These are phyloP conservation scores for Crocidura indochinensis DNA, from an alignment of 2,797 vertebrate genomes.

Conservation along the genomic window DNA sequence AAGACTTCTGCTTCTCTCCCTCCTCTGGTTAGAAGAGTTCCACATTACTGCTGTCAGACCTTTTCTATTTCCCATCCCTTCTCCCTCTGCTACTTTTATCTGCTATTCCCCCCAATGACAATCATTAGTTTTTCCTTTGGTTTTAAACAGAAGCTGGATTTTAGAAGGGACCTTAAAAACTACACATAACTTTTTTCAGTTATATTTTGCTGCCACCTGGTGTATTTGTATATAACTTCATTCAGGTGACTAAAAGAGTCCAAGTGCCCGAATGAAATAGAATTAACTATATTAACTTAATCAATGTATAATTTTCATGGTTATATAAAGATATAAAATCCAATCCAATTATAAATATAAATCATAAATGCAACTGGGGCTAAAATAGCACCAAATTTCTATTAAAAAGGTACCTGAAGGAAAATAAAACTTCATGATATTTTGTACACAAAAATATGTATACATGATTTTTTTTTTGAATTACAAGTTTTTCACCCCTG, in stretches of 20 bases:
- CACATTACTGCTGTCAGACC: background rate
- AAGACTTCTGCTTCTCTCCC: background rate
- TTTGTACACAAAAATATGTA: background rate
- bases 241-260: background rate
- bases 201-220: constrained; percentile 53
- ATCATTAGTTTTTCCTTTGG: background rate
- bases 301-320: background rate
- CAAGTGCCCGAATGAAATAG: background rate
- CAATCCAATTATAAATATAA: background rate
- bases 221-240: background rate
- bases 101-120: background rate
- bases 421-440: background rate
- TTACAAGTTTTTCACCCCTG: no score
- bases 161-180: background rate
- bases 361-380: background rate
- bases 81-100: background rate
- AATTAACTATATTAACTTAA: background rate
- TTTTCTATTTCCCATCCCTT: background rate
- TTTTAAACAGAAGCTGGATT: background rate
- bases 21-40: no score
- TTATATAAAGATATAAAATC: no score
- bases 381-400: background rate
- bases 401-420: background rate
- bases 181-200: background rate
- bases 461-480: no score